Base-by-base conservation (phyloP, 2,797 vertebrate genomes). In the Pseudopleuronectes americanus region DNA sequence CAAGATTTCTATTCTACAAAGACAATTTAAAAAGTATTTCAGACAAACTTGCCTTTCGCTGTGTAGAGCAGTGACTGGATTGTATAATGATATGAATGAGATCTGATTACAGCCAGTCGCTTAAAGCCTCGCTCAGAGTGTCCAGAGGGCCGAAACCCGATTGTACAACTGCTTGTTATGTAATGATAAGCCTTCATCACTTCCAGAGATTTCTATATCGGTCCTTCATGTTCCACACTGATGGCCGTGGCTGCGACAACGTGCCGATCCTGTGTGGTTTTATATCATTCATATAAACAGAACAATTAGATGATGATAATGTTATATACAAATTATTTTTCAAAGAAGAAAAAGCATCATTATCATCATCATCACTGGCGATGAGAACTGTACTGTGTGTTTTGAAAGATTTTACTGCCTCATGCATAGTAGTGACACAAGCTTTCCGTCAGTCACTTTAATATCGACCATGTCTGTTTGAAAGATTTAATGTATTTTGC, bases 321-420 rank as follows among this genome's bases (percentile, higher is more conserved):
- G 91, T 85, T 92, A 74, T 93, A 93, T 70, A 43, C 87, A 92
- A 91, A 89, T 79, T 95, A 95, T 96, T 96, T 96, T 96, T 83
- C 55, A 64, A 71, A 65, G 45, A 52, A 26, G 13, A 47, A 24
- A 47, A 8, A 14, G 43, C 17, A 45, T 45, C 43, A 16, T 45
- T 14, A 45, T 45, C 16, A 3, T 23, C 13, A 63, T 57, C 47
- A 60, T 74, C 28, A 65, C 57, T 70, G 80, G 63, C 74, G 75
- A 68, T 62, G 38, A 81, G 55, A 78, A 54, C 43, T 74, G 67
- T 74, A 65, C 43, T 43, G 55, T 79, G 79, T 79, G 67, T 89
- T 82, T 80, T 63, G 13, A 78, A 81, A 63, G 69, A 70, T 83
- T 79, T 79, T 63, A 77, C 80, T 69, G 76, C 81, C 72, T 87